Conservation (phyloP, 2,113 vertebrate species). For the Oreochromis aureus region DNA sequence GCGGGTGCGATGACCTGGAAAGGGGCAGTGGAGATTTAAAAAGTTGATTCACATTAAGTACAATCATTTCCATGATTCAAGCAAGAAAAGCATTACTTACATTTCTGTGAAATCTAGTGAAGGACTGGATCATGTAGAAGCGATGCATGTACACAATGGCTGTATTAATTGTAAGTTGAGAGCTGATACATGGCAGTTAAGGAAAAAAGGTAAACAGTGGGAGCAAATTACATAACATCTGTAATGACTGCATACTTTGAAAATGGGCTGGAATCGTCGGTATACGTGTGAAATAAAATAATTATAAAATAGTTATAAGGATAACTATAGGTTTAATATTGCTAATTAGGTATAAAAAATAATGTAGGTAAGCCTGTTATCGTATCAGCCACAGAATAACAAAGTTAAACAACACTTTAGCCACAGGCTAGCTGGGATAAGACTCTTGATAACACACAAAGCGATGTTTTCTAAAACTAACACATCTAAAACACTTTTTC, state of each 20-base stretch:
- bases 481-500: background rate
- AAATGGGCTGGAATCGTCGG: no score
- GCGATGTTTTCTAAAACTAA: background rate
- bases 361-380: background rate
- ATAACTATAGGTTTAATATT: background rate
- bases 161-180: slow-evolving; percentile 94
- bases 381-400: background rate
- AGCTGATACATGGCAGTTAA: slow-evolving; percentile 76
- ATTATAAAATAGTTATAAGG: background rate
- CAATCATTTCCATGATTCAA: background rate
- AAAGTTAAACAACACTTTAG: background rate
- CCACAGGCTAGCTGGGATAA: background rate
- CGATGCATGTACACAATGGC: slow-evolving; percentile 98
- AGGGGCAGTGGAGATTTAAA: background rate
- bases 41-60: background rate
- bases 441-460: background rate
- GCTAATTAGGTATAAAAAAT: background rate
- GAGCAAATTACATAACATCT: background rate
- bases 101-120: slow-evolving; percentile 90
- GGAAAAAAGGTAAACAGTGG: slow-evolving; percentile 19
- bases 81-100: slow-evolving; percentile 70
- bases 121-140: slow-evolving; percentile 97
- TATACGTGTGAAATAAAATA: background rate
- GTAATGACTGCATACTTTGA: accelerated
- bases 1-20: slow-evolving; percentile 86